Conservation (phyloP, 2,888 invertebrate genomes). For the Spisula solida region DNA sequence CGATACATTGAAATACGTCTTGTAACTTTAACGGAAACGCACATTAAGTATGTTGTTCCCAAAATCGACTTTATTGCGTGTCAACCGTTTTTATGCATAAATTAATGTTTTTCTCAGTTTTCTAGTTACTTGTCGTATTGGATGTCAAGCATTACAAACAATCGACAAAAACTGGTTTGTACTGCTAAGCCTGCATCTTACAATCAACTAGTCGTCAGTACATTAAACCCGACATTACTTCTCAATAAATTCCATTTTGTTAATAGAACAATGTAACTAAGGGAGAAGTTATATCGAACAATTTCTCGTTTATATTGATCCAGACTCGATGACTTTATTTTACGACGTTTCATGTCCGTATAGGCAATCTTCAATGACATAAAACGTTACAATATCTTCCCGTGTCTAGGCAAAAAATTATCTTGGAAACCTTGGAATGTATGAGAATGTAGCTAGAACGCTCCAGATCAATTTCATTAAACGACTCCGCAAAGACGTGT, state of each 20-base stretch:
- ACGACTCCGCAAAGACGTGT: too few relatives aligned
- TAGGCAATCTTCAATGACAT: conserved; percentile 7
- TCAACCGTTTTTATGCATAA: not conserved
- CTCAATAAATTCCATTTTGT: not conserved
- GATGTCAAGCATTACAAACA: not conserved
- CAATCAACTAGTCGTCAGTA: not conserved
- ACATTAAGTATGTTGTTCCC: not conserved
- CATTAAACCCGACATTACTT: not conserved
- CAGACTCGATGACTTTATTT: conserved; percentile 1
- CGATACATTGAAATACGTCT: not conserved
- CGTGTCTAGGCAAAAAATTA: not conserved
- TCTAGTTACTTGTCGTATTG: not conserved
- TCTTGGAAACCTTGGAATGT: not conserved
- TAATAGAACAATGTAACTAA: not conserved
- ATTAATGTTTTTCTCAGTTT: not conserved
- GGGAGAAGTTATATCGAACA: not conserved
- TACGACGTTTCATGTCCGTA: conserved; percentile 13
- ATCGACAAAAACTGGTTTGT: not conserved
- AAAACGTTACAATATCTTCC: not conserved
- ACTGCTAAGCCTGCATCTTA: not conserved
- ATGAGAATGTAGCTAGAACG: not conserved
- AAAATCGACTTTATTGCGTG: not conserved
- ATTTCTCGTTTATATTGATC: not conserved
- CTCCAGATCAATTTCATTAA: too few relatives aligned
- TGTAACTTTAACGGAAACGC: not conserved